These are phyloP conservation scores for Hippocampus barbouri DNA, from an alignment of 2,113 vertebrate genomes.

Conservation along the genomic window DNA sequence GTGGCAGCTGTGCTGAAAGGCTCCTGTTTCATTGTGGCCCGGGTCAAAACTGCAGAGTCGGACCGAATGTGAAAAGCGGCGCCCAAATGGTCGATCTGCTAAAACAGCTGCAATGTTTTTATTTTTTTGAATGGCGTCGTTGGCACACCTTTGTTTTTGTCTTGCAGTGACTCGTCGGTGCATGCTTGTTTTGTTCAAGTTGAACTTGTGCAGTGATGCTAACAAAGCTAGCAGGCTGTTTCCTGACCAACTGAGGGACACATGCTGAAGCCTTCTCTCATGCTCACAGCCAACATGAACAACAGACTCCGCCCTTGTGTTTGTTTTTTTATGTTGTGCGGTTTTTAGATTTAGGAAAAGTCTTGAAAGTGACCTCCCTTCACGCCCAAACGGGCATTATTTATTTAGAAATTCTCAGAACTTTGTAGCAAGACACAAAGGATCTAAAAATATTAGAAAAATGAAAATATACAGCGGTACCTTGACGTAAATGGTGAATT, in stretches of 20 bases:
- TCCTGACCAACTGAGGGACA: conserved; percentile 27
- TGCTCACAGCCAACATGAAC: neutral
- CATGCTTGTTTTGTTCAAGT: conserved; percentile 11
- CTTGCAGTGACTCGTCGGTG: conserved; percentile 1
- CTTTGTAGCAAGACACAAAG: neutral
- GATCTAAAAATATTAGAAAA: too few species aligned
- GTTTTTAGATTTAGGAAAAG: too few species aligned
- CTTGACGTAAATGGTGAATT: too few species aligned
- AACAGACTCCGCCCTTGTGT: neutral
- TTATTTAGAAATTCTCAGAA: neutral
- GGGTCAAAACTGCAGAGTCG: conserved; percentile 56
- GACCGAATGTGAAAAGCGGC: conserved; percentile 51
- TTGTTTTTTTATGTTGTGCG: neutral
- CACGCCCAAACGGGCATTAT: neutral
- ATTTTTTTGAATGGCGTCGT: neutral
- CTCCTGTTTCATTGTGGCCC: conserved; percentile 50
- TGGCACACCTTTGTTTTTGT: neutral
- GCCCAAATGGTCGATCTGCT: conserved; percentile 4
- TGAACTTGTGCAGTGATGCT: conserved; percentile 8
- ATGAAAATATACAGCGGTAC: too few species aligned
- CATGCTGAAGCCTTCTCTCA: conserved; percentile 11
- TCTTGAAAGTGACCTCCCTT: neutral
- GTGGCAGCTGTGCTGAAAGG: conserved; percentile 59
- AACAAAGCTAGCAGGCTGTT: conserved; percentile 16
- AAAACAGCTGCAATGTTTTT: neutral